Conservation (phyloP, 1,140 invertebrate genomes). For the Hyphantria cunea region DNA sequence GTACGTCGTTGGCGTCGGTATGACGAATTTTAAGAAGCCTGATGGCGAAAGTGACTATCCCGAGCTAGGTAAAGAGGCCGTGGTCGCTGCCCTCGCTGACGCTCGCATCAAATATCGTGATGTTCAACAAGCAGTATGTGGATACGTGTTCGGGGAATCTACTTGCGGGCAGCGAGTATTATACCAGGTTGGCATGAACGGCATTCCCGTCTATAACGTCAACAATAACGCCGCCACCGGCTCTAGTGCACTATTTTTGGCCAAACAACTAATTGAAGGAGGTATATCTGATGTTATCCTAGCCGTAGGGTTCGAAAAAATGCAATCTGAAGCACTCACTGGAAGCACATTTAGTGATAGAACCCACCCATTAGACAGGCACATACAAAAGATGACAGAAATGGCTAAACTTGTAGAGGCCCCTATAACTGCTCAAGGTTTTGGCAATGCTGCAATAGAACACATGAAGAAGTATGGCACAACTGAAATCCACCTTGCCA, state of each 20-base stretch:
- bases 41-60: constrained; percentile 94
- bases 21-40: constrained; percentile 96
- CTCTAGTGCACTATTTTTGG: constrained; percentile 94
- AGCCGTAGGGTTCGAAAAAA: constrained; percentile 98
- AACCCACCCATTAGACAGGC: constrained; percentile 96
- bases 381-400: constrained; percentile 93
- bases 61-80: constrained; percentile 96
- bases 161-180: constrained; percentile 97
- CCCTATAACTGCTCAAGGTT: constrained; percentile 96
- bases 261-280: constrained; percentile 94
- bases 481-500: constrained; percentile 95
- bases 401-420: constrained; percentile 89
- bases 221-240: constrained; percentile 99
- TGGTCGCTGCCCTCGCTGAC: constrained; percentile 94
- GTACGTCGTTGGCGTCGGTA: constrained; percentile 97
- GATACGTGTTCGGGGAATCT: constrained; percentile 98
- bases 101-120: constrained; percentile 90
- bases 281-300: constrained; percentile 93
- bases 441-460: constrained; percentile 97
- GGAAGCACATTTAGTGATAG: constrained; percentile 91
- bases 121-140: constrained; percentile 94
- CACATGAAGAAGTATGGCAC: constrained; percentile 99
- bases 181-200: constrained; percentile 97
- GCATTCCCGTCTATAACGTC: constrained; percentile 98
- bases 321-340: constrained; percentile 95